Conservation (phyloP, 2,888 invertebrate genomes). For the Cephus pulcher region DNA sequence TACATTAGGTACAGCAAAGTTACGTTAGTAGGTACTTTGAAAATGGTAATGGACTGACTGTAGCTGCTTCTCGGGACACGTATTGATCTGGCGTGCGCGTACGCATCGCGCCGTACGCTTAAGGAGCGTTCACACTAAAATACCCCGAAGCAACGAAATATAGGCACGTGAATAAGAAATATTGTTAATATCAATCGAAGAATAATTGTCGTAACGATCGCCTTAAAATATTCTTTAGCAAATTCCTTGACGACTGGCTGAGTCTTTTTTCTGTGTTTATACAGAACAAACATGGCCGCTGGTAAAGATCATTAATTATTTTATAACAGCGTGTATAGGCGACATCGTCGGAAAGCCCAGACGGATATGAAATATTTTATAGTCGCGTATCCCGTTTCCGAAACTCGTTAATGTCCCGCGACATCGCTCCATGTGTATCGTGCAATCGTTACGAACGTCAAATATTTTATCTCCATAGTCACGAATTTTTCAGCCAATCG, state of each 20-base stretch:
- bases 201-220: neutral
- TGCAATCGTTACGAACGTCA: neutral
- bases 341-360: neutral
- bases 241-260: neutral
- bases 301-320: neutral
- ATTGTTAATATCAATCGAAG: neutral
- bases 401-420: neutral
- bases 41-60: conserved; percentile 3
- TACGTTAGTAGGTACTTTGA: neutral
- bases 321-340: neutral
- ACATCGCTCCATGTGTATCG: neutral
- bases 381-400: neutral
- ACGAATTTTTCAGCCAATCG: neutral
- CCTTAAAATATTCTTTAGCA: neutral
- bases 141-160: neutral
- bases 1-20: neutral
- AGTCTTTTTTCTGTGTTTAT: neutral
- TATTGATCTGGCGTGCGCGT: conserved; percentile 34
- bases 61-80: conserved; percentile 22
- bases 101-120: conserved; percentile 23
- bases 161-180: neutral
- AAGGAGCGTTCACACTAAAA: conserved; percentile 1
- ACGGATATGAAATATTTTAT: neutral
- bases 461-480: neutral
- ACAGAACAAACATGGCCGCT: neutral